phyloP scores from a whole-genome alignment of 2,113 vertebrate genomes.

The Puffinus mauretanicus region DNA sequence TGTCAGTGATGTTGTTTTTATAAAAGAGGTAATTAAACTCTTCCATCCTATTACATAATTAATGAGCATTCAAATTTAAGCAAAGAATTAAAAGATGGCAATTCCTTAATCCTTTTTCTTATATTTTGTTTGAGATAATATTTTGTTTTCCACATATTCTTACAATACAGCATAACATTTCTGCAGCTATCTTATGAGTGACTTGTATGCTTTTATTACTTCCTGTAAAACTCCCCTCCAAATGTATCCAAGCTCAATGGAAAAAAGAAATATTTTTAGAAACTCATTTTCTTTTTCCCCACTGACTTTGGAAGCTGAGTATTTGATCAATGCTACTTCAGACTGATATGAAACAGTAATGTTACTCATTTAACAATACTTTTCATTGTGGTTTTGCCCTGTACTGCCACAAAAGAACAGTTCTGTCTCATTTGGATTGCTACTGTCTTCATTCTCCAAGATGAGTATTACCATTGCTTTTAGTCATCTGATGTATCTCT shows the following conservation, averaged over 20 bases:
- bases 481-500: not conserved
- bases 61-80: not conserved
- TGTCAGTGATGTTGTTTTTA: not conserved
- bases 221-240: not conserved
- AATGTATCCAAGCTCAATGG: not conserved
- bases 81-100: not conserved
- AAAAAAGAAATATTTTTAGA: not conserved
- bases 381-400: not conserved
- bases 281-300: not conserved
- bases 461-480: not conserved
- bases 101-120: not conserved
- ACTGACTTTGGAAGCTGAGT: not conserved
- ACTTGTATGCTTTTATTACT: not conserved
- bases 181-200: not conserved
- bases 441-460: not conserved
- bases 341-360: not conserved
- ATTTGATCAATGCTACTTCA: not conserved
- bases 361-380: not conserved
- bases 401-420: not conserved
- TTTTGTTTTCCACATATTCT: not conserved
- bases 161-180: not conserved
- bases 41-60: not conserved
- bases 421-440: not conserved
- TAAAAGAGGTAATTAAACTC: not conserved
- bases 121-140: not conserved